Percentiles rank a stretch among this genome's conserved stretches.
Evolutionary conservation across 2,888 invertebrate genomes (phyloP).

Genomic region (Schizaphis graminum): DNA sequence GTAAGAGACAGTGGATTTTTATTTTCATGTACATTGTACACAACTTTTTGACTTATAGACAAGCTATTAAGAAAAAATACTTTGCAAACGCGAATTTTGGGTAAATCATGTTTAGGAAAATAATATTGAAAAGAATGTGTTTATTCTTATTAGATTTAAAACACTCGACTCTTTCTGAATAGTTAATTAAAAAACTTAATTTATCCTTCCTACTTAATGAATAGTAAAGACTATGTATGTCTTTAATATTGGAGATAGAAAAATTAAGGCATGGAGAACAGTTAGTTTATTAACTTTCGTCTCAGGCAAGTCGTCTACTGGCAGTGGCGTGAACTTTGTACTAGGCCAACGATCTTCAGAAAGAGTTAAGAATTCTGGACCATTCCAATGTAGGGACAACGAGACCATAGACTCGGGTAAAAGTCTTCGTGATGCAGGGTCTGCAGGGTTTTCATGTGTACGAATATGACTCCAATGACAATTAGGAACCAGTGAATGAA

Average conservation of each 20-base stretch:
- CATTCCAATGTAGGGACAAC: background rate
- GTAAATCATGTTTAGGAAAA: no score
- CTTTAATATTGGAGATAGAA: no score
- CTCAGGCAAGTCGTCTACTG: background rate
- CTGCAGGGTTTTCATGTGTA: slow-evolving; percentile 41
- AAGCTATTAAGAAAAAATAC: no score
- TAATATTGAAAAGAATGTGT: no score
- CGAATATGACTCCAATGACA: slow-evolving; percentile 55
- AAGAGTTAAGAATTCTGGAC: background rate
- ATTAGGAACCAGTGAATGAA: slow-evolving; percentile 66
- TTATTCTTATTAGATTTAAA: no score
- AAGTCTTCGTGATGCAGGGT: slow-evolving; percentile 49
- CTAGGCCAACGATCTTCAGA: background rate
- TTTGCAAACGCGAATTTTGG: no score
- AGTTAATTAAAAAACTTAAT: no score
- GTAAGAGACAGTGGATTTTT: no score
- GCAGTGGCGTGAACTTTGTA: background rate
- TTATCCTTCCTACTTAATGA: no score
- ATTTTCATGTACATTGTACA: no score
- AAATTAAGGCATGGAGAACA: background rate
- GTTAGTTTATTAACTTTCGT: background rate
- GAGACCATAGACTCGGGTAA: background rate
- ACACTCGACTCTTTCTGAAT: no score
- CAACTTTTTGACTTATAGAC: background rate
- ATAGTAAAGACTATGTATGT: no score